phyloP scores from a whole-genome alignment of 2,888 invertebrate species.

The Bombyx huttoni region DNA sequence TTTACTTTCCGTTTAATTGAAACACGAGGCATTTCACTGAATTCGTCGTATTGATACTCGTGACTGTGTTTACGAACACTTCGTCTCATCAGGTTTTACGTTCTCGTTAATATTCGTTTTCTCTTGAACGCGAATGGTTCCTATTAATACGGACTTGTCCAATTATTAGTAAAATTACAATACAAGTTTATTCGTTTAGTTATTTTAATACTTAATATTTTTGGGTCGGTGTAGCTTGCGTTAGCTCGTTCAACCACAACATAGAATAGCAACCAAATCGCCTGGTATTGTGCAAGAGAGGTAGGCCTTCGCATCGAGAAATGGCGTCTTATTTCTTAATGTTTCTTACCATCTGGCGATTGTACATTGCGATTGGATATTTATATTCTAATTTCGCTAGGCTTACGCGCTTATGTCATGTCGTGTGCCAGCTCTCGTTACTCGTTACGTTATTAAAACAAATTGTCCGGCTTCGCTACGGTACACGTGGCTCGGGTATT shows the following conservation, averaged over 20 bases:
- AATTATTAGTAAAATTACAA: no score
- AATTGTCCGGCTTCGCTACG: slow-evolving; percentile 9
- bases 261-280: slow-evolving; percentile 6
- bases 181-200: no score
- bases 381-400: slow-evolving; percentile 33
- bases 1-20: slow-evolving; percentile 55
- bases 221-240: not conserved
- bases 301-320: slow-evolving; percentile 59
- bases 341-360: slow-evolving; percentile 46
- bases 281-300: slow-evolving; percentile 46
- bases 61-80: slow-evolving; percentile 33
- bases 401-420: slow-evolving; percentile 17
- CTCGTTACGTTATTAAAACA: slow-evolving; percentile 17
- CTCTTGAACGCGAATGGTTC: no score
- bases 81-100: not conserved
- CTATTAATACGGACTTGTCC: no score
- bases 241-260: not conserved
- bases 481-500: not conserved
- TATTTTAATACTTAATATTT: not conserved
- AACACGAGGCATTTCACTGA: slow-evolving; percentile 49
- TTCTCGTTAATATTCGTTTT: no score
- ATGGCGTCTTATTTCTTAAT: slow-evolving; percentile 52
- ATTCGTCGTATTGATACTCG: slow-evolving; percentile 37
- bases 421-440: slow-evolving; percentile 9
- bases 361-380: slow-evolving; percentile 27